Percentiles rank a stretch among this genome's conserved stretches.
Conservation (phyloP, 2,888 invertebrate genomes). For the Pristionchus entomophagus region DNA sequence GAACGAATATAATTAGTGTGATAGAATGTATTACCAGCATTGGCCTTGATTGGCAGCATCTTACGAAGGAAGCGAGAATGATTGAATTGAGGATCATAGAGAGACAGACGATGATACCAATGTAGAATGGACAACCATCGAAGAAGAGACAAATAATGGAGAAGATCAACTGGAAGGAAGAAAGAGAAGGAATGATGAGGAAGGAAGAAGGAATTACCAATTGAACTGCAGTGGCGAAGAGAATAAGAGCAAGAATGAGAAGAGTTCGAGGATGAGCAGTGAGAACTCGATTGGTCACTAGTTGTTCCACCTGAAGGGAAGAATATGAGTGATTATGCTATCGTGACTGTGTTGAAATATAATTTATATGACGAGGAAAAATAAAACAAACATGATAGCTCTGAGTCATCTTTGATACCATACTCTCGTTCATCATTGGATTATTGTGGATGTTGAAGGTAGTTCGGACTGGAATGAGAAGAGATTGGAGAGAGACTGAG, state of each 20-base stretch:
- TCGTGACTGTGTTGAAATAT: too few species aligned
- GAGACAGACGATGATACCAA: constrained; percentile 58
- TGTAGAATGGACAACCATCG: constrained; percentile 71
- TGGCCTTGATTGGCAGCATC: constrained; percentile 60
- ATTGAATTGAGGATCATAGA: constrained; percentile 68
- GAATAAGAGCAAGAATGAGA: constrained; percentile 65
- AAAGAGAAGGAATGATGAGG: constrained; percentile 44
- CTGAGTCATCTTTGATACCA: constrained; percentile 46
- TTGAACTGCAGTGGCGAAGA: constrained; percentile 71
- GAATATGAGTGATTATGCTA: too few species aligned
- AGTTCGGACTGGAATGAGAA: constrained; percentile 59
- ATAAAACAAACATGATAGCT: constrained; percentile 51
- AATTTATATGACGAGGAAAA: too few species aligned
- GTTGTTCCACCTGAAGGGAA: constrained; percentile 71
- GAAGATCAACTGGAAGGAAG: constrained; percentile 68
- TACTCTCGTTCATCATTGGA: constrained; percentile 52
- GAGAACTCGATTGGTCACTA: constrained; percentile 70
- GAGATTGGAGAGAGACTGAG: background rate
- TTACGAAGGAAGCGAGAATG: constrained; percentile 67
- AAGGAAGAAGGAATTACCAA: constrained; percentile 54
- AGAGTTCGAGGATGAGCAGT: constrained; percentile 67
- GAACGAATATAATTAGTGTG: too few species aligned
- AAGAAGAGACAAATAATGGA: constrained; percentile 72
- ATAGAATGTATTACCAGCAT: constrained; percentile 63
- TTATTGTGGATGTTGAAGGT: constrained; percentile 66